phyloP scores from a whole-genome alignment of 2,113 vertebrate species.

The Isichthys henryi region DNA sequence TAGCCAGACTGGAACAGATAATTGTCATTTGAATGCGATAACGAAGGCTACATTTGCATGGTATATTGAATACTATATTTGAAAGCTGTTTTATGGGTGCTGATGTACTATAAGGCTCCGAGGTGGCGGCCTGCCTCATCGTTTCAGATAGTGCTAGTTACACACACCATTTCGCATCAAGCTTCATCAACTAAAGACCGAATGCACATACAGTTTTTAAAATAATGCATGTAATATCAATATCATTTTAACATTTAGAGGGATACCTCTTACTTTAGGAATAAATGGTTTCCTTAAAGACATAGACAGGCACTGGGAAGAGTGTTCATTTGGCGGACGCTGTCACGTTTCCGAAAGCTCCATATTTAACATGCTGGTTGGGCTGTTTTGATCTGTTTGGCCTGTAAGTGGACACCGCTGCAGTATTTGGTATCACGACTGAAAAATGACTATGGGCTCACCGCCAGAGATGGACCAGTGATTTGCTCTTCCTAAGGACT shows the following conservation, averaged over 20 bases:
- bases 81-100: neutral
- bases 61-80: neutral
- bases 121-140: neutral
- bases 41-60: neutral
- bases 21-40: neutral
- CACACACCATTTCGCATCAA: neutral
- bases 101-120: neutral
- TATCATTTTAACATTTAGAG: neutral
- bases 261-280: neutral
- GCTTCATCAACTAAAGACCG: neutral
- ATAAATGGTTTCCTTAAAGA: neutral
- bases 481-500: neutral
- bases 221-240: neutral
- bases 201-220: neutral
- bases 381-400: neutral
- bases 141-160: neutral
- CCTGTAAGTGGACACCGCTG: neutral
- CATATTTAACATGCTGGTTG: neutral
- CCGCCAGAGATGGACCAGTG: neutral
- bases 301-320: neutral
- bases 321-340: neutral
- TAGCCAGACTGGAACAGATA: neutral
- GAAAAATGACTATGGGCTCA: constrained; percentile 1
- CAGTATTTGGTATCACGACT: constrained; percentile 9
- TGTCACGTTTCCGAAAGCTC: neutral